Conservation (phyloP, 2,797 vertebrate genomes). For the Eptatretus atami region DNA sequence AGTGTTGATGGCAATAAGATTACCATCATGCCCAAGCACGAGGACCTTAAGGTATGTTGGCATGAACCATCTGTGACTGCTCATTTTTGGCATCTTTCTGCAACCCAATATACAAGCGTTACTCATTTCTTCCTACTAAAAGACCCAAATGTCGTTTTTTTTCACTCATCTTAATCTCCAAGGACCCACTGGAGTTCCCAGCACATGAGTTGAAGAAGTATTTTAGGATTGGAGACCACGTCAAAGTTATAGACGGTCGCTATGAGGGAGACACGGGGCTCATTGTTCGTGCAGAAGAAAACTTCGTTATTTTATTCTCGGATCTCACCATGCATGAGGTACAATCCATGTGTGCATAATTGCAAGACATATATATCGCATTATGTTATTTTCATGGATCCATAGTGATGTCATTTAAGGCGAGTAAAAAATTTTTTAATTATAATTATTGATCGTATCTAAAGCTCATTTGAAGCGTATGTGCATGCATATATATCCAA, state of each 20-base stretch:
- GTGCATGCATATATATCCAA: no score
- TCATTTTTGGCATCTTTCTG: no score
- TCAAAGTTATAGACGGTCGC: conserved; percentile 67
- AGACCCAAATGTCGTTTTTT: neutral
- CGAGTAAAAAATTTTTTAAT: no score
- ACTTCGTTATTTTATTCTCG: conserved; percentile 76
- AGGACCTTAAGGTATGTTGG: conserved; percentile 48
- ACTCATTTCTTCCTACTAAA: neutral
- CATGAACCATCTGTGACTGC: no score
- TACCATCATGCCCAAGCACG: conserved; percentile 83
- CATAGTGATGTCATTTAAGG: no score
- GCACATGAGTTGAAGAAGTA: conserved; percentile 66
- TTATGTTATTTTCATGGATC: no score
- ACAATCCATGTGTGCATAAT: neutral
- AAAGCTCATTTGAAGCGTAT: no score
- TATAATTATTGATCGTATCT: no score
- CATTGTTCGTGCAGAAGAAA: conserved; percentile 71
- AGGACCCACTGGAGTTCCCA: conserved; percentile 70
- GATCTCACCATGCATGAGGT: conserved; percentile 96
- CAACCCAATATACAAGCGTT: neutral
- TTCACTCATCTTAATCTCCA: neutral
- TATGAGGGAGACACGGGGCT: conserved; percentile 76
- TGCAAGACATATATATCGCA: no score
- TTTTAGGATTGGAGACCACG: conserved; percentile 78
- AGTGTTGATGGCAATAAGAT: conserved; percentile 87